Percentiles rank a stretch among this genome's conserved stretches.
These are phyloP conservation scores for Allygus modestus DNA, from an alignment of 2,888 invertebrate genomes.

Conservation along the genomic window DNA sequence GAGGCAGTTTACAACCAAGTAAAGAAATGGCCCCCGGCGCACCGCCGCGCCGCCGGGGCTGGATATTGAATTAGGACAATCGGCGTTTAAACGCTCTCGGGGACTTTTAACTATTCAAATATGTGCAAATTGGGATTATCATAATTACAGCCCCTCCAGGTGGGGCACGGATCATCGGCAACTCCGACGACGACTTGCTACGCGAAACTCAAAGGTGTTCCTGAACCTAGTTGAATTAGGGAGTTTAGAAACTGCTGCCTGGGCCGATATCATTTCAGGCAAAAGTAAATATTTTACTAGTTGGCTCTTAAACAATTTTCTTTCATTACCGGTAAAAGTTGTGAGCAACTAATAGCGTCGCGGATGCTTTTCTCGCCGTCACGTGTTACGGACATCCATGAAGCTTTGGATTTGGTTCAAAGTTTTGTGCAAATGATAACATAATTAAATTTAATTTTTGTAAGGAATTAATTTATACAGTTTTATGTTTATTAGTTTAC, in stretches of 20 bases:
- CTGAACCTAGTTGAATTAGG: background rate
- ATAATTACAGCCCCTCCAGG: slow-evolving; percentile 56
- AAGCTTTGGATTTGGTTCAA: no score
- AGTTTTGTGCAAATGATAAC: no score
- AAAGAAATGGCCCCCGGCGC: slow-evolving; percentile 40
- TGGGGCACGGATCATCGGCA: background rate
- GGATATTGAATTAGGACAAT: slow-evolving; percentile 58
- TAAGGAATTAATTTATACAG: no score
- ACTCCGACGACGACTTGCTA: background rate
- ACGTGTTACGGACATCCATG: no score
- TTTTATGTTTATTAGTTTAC: no score
- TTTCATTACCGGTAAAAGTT: no score
- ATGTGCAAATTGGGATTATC: slow-evolving; percentile 62
- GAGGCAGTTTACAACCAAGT: background rate
- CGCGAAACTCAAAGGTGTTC: background rate
- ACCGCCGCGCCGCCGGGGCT: background rate
- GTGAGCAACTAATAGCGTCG: no score
- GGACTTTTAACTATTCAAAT: slow-evolving; percentile 60
- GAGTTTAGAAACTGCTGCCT: background rate
- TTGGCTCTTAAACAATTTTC: no score
- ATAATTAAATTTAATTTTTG: no score
- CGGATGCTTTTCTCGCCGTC: no score
- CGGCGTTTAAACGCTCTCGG: slow-evolving; percentile 51
- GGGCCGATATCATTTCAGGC: no score
- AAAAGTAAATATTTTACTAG: no score